These are phyloP conservation scores for Argya squamiceps DNA, from an alignment of 2,797 vertebrate genomes.

Conservation along the genomic window DNA sequence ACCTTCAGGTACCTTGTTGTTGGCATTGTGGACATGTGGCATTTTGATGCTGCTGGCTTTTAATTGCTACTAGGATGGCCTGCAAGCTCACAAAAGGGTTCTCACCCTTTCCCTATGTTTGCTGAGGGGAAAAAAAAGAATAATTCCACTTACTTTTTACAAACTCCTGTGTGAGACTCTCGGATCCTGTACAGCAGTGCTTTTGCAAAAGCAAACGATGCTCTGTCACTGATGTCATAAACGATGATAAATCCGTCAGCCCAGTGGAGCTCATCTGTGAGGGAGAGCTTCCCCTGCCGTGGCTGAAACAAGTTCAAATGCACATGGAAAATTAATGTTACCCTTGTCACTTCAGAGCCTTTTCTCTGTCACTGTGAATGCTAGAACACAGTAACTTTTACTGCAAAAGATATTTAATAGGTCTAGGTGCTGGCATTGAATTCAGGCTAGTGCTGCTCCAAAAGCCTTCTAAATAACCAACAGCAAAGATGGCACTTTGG, in stretches of 20 bases:
- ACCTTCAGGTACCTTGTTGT: neutral
- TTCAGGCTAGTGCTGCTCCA: neutral
- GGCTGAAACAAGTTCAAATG: constrained; percentile 65
- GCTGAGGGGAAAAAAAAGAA: neutral
- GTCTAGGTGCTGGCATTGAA: neutral
- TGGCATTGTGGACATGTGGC: neutral
- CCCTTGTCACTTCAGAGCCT: neutral
- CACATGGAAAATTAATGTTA: neutral
- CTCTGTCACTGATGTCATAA: constrained; percentile 87
- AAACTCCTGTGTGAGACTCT: constrained; percentile 74
- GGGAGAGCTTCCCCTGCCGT: constrained; percentile 75
- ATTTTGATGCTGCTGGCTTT: neutral
- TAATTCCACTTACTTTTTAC: constrained; percentile 79
- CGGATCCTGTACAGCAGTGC: constrained; percentile 83
- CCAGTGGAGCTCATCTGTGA: constrained; percentile 83
- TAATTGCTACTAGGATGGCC: neutral
- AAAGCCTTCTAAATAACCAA: neutral
- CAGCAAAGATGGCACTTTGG: neutral
- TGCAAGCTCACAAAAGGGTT: neutral
- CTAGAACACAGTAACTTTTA: neutral
- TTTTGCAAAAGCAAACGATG: constrained; percentile 86
- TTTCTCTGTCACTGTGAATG: neutral
- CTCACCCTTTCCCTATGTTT: neutral
- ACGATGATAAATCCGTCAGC: constrained; percentile 88
- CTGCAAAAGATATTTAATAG: neutral